Percentiles rank a stretch among this genome's conserved stretches.
Evolutionary conservation across 2,888 invertebrate species (phyloP).

Genomic region (Pristionchus maxplancki): DNA sequence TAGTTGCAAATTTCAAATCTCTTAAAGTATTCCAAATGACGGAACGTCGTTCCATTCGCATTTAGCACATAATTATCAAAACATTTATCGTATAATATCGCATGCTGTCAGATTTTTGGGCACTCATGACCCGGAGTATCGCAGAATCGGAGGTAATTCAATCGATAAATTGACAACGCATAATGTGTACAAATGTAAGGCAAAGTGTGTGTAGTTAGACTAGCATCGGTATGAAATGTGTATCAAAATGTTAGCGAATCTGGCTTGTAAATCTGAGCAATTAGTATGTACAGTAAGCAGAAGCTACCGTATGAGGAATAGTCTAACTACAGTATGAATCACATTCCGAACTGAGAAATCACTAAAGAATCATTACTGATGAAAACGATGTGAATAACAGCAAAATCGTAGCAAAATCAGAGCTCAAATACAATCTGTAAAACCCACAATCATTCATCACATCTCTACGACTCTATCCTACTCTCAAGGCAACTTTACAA

Average conservation of each 20-base stretch:
- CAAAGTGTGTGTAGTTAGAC: background rate
- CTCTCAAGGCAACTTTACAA: too few species aligned
- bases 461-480: too few species aligned
- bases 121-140: background rate
- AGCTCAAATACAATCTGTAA: background rate
- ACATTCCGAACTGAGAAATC: too few species aligned
- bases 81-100: background rate
- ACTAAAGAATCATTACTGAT: too few species aligned
- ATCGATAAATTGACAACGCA: background rate
- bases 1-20: too few species aligned
- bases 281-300: conserved; percentile 5
- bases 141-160: conserved; percentile 18
- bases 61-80: background rate
- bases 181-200: background rate
- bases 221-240: conserved; percentile 5
- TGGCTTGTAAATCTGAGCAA: background rate
- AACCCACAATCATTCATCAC: background rate
- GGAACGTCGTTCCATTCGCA: background rate
- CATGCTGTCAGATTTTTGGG: background rate
- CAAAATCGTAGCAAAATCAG: background rate
- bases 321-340: too few species aligned
- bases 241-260: background rate
- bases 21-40: conserved; percentile 5
- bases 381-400: too few species aligned
- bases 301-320: background rate